Evolutionary conservation across 2,888 invertebrate species (phyloP), one percentile per base, ranked within the genome.

Genomic region (Abrostola tripartita): DNA sequence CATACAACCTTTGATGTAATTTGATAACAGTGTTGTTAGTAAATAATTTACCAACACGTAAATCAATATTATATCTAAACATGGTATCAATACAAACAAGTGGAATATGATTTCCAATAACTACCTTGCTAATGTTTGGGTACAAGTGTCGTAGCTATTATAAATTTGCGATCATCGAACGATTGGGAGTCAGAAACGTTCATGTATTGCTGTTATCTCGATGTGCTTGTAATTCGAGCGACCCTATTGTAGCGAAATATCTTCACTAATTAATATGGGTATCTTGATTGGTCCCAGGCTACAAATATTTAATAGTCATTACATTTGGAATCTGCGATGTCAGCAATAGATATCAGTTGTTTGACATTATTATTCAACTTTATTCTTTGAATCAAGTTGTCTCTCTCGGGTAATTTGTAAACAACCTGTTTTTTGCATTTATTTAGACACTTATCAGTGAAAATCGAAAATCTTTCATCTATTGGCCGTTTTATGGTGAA

Each of bases 131-230:
- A 50, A 53, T 54, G 49, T 59, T 68, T 42, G 47, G 35, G 35
- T 9, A 8, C 24, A 47, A 55, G 37, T 38, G 8, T 37, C 12
- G 12, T 56, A 24, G 24, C 24, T 24, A 55, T 57, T 14, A 44
- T 47, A 41, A 53, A 56, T 55, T 47, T 12, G 37, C 38, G 49
- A 42, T 52, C 37, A 53, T 49, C 41, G 49, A 24, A 24, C 24
- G 62, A 47, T 56, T 11, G 35, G 47, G 14, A 58, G 62, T 62
- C 42, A 11, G 53, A 49, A 42, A 59, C 42, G 52, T 11, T 24
- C 58, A 35, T 40, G 38, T 49, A 68, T 38, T 24, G 47, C 12
- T 52, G 53, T 61, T 74, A 74, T 65, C 65, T 71, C 61, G 75
- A 58, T 60, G 52, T 5, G 52, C 36, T 52, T 54, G 51, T 59